Evolutionary conservation across 2,113 vertebrate species (phyloP), one percentile per base, ranked within the genome.

Genomic region (Sinocyclocheilus anshuiensis): DNA sequence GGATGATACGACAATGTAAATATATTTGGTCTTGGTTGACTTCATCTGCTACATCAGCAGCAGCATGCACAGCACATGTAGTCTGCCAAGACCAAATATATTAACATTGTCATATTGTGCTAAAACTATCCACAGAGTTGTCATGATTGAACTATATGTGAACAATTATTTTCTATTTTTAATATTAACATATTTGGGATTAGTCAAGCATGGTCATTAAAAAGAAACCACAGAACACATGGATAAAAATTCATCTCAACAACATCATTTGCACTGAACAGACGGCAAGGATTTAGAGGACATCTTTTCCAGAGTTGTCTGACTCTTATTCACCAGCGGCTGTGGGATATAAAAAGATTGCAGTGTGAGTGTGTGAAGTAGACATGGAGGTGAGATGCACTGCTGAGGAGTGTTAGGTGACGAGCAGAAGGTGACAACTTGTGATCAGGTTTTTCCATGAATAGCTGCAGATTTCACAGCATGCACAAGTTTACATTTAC

Each of bases 311-410:
- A 39, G 55, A 80, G 57, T 39, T 79, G 53, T 22, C 29, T 57
- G 77, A 59, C 15, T 78, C 55, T 61, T 42, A 8, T 80, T 63
- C 57, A 63, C 57, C 78, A 61, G 33, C 57, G 13, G 57, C 78
- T 80, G 57, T 10, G 57, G 57, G 57, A 81, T 81, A 81, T 81
- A 81, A 45, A 81, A 81, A 81, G 36, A 39, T 59, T 48, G 78
- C 59, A 65, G 78, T 63, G 78, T 81, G 36, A 81, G 57, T 45
- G 59, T 81, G 78, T 81, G 78, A 81, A 81, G 78, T 13, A 81
- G 78, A 81, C 78, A 18, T 65, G 59, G 1, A 65, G 78, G 78
- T 81, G 59, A 81, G 59, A 65, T 65, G n/a, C 12, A 10, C 78
- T 65, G 78, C 78, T 81, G n/a, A 26, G n/a, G 36, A 81, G 57